phyloP scores from a whole-genome alignment of 2,113 vertebrate genomes.

The Chaetura pelagica region DNA sequence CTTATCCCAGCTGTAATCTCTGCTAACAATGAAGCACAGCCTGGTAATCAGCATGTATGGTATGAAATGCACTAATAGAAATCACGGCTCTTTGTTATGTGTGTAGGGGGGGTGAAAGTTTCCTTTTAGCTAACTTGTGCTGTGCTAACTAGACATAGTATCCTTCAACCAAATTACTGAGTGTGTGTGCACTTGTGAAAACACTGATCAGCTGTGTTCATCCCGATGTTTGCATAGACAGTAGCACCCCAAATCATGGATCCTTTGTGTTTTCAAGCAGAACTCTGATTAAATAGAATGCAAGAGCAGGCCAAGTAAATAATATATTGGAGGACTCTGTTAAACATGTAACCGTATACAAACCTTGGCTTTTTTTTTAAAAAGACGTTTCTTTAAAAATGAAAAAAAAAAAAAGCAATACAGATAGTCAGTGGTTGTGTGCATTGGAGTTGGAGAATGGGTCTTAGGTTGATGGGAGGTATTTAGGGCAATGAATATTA shows the following conservation, averaged over 20 bases:
- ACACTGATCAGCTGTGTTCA: constrained; percentile 27
- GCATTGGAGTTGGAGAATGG: neutral
- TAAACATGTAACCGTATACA: neutral
- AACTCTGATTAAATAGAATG: constrained; percentile 3
- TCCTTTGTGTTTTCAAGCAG: constrained; percentile 35
- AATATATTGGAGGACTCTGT: neutral
- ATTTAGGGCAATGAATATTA: constrained; percentile 36
- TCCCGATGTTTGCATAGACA: neutral
- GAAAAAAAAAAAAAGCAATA: neutral
- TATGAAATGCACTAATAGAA: constrained; percentile 66
- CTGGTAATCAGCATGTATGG: constrained; percentile 67
- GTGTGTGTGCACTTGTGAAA: neutral
- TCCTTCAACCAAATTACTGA: constrained; percentile 28
- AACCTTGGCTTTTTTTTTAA: neutral
- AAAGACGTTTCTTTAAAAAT: neutral
- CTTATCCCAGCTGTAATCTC: constrained; percentile 68
- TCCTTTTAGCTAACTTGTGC: constrained; percentile 60
- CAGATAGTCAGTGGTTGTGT: neutral
- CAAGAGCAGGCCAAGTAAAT: neutral
- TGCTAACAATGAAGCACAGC: constrained; percentile 57
- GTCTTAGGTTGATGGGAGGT: neutral
- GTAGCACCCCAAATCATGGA: neutral
- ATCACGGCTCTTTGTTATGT: constrained; percentile 58
- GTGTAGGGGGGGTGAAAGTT: constrained; percentile 43
- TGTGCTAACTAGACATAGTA: constrained; percentile 38